Evolutionary conservation across 2,888 invertebrate genomes (phyloP), one percentile per base, ranked within the genome.

Genomic region (Chymomyza fuscimana): DNA sequence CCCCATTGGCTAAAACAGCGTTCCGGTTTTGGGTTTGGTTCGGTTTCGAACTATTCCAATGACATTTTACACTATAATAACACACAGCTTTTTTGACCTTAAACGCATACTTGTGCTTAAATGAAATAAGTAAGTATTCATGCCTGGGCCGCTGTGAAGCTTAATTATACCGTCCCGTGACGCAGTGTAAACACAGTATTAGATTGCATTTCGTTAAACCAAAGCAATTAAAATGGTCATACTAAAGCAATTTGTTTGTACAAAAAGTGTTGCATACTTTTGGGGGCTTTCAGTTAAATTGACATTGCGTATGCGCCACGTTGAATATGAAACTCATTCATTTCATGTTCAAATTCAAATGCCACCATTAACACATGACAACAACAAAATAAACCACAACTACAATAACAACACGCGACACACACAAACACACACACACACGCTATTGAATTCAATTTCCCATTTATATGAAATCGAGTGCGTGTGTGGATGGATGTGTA

Each of bases 231-330:
- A 40, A 40, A 40, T 40, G 40, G 5, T 40, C 10, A 40, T 9
- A 40, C 19, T 1, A 19, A 19, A 19, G 25, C 25, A 25, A 25
- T 46, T 46, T 46, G 40, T 4, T 46, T 46, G 40, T 46, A 12
- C 40, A 59, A 74, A 67, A 56, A 59, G 60, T 71, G 79, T 36
- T 76, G 85, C 89, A 77, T 89, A 89, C 89, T 89, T 87, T 71
- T 46, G 52, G 52, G 69, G 84, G 80, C 73, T 63, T 32, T 36
- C 25, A 29, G 22, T 67, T 69, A 74, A 72, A 75, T 78, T 74
- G 70, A 62, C 40, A 81, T 79, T 89, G 75, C 88, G 81, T 71
- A 89, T 85, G 81, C 88, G 81, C 69, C 73, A 70, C 67, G 59
- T 25, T n/a, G 68, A 64, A 56, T 67, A 68, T 66, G 61, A 51